Base-by-base conservation (phyloP, 2,797 vertebrate species). In the Selene dorsalis region DNA sequence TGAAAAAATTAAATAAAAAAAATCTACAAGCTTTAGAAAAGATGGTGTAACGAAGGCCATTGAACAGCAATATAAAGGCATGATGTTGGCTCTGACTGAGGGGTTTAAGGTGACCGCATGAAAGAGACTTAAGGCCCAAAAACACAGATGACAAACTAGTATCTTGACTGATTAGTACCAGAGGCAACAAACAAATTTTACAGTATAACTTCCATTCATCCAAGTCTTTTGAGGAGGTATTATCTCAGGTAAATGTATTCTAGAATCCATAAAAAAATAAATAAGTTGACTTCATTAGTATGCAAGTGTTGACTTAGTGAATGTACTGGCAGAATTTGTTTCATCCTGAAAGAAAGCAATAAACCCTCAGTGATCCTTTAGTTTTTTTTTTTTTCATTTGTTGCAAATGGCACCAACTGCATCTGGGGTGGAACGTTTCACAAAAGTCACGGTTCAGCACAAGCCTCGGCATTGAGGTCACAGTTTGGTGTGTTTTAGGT, bases 71-170 rank as follows among this genome's bases (percentile, higher is more conserved):
- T 78, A 82, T 76, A 88, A 92, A 93, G 90, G 90, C 92, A 89
- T 91, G 89, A 83, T 22, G 71, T 90, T 50, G 63, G 84, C 70
- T 87, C 62, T 58, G 80, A 78, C 77, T 85, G 63, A 57, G 56
- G 84, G 88, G 73, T 79, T 86, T 71, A 62, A 87, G 50, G 82
- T 79, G 84, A 82, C 39, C 48, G 61, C 82, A 89, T 68, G 80
- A 86, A 77, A 79, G 28, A 82, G 83, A 91, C 72, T 91, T 90
- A 91, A 92, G 89, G 92, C 89, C 91, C 77, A 87, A 88, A 87
- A 84, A 89, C 77, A 85, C 71, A 92, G 78, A 88, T 77, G 85
- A 91, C 88, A 89, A 88, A 90, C 79, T 81, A 85, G 86, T 75
- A 85, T 82, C 79, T n/a, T 70, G 66, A 87, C 74, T 74, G 76